Evolutionary conservation across 2,797 vertebrate species (phyloP), one percentile per base, ranked within the genome.

Genomic region (Protosalanx chinensis): DNA sequence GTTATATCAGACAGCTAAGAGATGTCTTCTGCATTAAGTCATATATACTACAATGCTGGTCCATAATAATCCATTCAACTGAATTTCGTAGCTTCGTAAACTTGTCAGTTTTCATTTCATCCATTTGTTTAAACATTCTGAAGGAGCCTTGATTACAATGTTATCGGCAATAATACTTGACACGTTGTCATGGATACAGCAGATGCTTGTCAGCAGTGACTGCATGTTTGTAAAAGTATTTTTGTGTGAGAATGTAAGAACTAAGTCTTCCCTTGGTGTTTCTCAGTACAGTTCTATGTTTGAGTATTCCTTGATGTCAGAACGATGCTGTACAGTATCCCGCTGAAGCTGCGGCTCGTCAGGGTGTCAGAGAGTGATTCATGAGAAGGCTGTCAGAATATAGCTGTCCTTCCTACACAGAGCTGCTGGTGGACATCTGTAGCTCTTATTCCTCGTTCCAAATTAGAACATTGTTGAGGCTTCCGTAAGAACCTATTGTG

Each of bases 251-350:
- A 81, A 70, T 72, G 68, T 46, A 64, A 83, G 49, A 67, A 78
- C 73, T 73, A 79, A 71, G 88, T 90, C 88, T 90, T 88, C 85
- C 88, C 79, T 78, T 65, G 74, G 74, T 85, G 81, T 86, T 71
- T 83, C 74, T 16, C 76, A 64, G 82, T 68, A 73, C 59, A 32
- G 51, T 79, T 76, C 84, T 68, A 72, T 72, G 76, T 69, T 80
- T 80, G 0, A 5, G 62, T 81, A 86, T 86, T 81, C 78, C 71
- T 84, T 86, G 81, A 90, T 90, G 89, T 91, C 87, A 90, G 68
- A 87, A 78, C 79, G 85, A 84, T 73, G 29, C 68, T 81, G 77
- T 86, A 85, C 67, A 53, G n/a, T 30, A 70, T 58, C 56, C 49
- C 30, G 75, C 29, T 86, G 71, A 71, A 20, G 80, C 76, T 89